phyloP scores from a whole-genome alignment of 2,888 invertebrate genomes.

The Dryococelus australis region DNA sequence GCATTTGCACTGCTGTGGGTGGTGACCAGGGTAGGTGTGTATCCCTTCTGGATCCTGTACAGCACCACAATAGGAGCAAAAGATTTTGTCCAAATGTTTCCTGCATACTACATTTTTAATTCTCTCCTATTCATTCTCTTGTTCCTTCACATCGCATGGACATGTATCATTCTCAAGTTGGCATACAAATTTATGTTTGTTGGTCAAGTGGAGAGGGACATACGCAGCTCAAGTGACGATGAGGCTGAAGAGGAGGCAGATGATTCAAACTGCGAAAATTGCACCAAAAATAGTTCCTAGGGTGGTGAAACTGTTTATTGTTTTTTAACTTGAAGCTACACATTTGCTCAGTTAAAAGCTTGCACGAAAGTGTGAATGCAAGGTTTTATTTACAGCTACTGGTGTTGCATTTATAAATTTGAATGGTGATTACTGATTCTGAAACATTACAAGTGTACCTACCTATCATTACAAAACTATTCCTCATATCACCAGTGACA shows the following conservation, averaged over 20 bases:
- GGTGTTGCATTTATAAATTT: neutral
- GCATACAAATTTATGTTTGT: slow-evolving; percentile 74
- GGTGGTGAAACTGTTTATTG: neutral
- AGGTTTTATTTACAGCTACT: neutral
- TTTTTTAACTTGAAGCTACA: neutral
- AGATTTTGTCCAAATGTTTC: slow-evolving; percentile 85
- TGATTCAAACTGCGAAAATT: neutral
- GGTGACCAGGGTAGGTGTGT: slow-evolving; percentile 85
- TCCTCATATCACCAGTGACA: too few relatives aligned
- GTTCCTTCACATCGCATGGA: slow-evolving; percentile 89
- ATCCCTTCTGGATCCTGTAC: slow-evolving; percentile 69
- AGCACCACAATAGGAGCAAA: slow-evolving; percentile 88
- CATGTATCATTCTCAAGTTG: slow-evolving; percentile 90
- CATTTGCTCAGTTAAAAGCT: neutral
- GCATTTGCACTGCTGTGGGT: slow-evolving; percentile 93
- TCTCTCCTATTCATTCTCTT: slow-evolving; percentile 80
- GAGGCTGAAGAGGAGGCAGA: slow-evolving; percentile 28
- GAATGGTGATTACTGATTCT: neutral
- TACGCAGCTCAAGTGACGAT: slow-evolving; percentile 76
- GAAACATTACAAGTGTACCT: neutral
- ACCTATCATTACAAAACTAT: neutral
- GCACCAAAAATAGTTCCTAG: slow-evolving; percentile 16
- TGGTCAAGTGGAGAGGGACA: slow-evolving; percentile 87
- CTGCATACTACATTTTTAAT: slow-evolving; percentile 95
- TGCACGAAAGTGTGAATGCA: neutral